Evolutionary conservation across 1,140 invertebrate species (phyloP).

Genomic region (Mycetomoellerius zeteki): DNA sequence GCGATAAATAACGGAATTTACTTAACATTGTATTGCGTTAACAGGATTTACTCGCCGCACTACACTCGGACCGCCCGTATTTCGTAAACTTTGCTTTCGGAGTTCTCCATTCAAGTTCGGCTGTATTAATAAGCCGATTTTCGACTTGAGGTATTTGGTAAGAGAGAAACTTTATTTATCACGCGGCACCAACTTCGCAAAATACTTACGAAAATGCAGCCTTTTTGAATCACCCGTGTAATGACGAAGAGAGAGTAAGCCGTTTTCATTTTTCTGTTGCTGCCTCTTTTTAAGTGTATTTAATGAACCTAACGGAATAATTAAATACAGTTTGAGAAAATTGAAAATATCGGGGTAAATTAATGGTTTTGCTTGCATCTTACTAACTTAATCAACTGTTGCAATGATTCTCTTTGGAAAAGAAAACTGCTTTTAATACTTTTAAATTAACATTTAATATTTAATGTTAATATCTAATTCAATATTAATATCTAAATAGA

Average conservation of each 20-base stretch:
- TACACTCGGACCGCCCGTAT: background rate
- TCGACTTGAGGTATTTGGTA: slow-evolving; percentile 50
- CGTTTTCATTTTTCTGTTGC: slow-evolving; percentile 20
- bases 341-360: background rate
- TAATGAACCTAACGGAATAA: slow-evolving; percentile 45
- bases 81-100: slow-evolving; percentile 51
- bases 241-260: slow-evolving; percentile 10
- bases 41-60: slow-evolving; percentile 20
- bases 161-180: slow-evolving; percentile 60
- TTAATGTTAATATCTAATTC: background rate
- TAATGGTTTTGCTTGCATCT: slow-evolving; percentile 18
- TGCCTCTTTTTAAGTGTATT: slow-evolving; percentile 22
- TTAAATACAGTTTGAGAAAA: slow-evolving; percentile 37
- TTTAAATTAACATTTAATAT: slow-evolving; percentile 30
- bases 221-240: background rate
- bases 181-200: slow-evolving; percentile 35
- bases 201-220: slow-evolving; percentile 46
- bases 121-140: slow-evolving; percentile 61
- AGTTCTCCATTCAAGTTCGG: slow-evolving; percentile 41
- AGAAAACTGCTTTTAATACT: background rate
- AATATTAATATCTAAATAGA: background rate
- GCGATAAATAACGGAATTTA: slow-evolving; percentile 51
- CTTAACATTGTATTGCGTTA: slow-evolving; percentile 36
- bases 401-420: background rate
- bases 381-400: slow-evolving; percentile 27